Evolutionary conservation across 2,888 invertebrate genomes (phyloP), one percentile per base, ranked within the genome.

Genomic region (Pyrrhia umbra): DNA sequence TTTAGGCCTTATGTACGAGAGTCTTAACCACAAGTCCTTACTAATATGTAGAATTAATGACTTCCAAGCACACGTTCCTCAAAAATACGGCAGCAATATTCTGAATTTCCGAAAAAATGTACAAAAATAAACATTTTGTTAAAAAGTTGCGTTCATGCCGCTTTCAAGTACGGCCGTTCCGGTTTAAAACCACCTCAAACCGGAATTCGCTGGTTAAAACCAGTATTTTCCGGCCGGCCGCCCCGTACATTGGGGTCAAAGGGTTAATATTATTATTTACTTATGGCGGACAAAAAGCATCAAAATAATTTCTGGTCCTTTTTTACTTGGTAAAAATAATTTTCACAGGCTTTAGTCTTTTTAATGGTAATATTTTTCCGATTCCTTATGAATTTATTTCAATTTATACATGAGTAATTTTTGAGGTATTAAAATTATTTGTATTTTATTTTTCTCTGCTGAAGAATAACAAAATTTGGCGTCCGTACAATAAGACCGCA

Each of bases 131-230:
- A 25, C 6, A 42, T 61, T 67, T 42, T 40, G 3, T 21, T 16
- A 27, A 37, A 62, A 58, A 51, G 1, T 30, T 20, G 5, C 16
- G 15, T 39, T 27, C 20, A 55, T 43, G 34, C 27, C 15, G 59
- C 23, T 57, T 15, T 34, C 56, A 15, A 52, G 60, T 63, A 63
- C 46, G n/a, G 15, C 30, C 39, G 18, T 65, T 68, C 68, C 75
- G 56, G 72, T 54, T 74, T 64, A 23, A 65, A 75, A 67, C 80
- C 74, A 66, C 77, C 70, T 67, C 63, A 55, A 62, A 64, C 84
- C 83, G 84, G 85, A 85, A 82, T 77, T 81, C 77, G 79, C 86
- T 77, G 84, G 85, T 83, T 84, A 74, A 82, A 81, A 84, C 82
- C 78, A 80, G 85, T 82, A 85, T 88, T 86, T 85, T 85, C 85